Evolutionary conservation across 2,888 invertebrate species (phyloP), one percentile per base, ranked within the genome.

Genomic region (Gastracanthus pulcherrimus): DNA sequence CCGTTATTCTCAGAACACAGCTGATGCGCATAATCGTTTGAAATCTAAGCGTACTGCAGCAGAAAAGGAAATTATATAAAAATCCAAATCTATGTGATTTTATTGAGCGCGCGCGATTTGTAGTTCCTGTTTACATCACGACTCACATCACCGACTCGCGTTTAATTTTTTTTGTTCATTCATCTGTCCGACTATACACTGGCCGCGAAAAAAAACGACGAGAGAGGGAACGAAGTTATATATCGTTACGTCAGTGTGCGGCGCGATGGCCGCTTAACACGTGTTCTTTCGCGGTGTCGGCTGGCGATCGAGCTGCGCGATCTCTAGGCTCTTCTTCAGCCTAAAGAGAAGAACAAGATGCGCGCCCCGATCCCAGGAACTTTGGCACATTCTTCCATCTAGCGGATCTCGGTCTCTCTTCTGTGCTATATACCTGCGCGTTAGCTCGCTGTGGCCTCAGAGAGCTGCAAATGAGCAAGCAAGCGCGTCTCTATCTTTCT

Each of bases 251-350:
- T 72, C 67, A 72, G 72, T 34, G n/a, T n/a, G n/a, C n/a, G n/a
- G n/a, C n/a, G n/a, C n/a, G 72, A 58, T 36, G 31, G 71, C 67
- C 67, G 74, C 70, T 71, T 60, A 81, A 83, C 83, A 83, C 81
- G 83, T 83, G 83, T 83, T 81, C 69, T 80, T 74, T 79, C 70
- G 34, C 70, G 51, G 31, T 62, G n/a, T n/a, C n/a, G n/a, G n/a
- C n/a, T n/a, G 60, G 70, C n/a, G 75, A 83, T 83, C 83, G 29
- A 74, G 36, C 58, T 38, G 71, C 77, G 41, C 80, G 82, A 83
- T 83, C 83, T 78, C 16, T 34, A 70, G 51, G 7, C 75, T 26
- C 16, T 19, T 31, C 62, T 23, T 16, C 13, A 13, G 29, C 34
- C 45, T 58, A 38, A 76, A 70, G 76, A 76, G 60, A 26, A 16